Conservation (phyloP, 2,797 vertebrate genomes). For the Parotocinclus haroldoi region DNA sequence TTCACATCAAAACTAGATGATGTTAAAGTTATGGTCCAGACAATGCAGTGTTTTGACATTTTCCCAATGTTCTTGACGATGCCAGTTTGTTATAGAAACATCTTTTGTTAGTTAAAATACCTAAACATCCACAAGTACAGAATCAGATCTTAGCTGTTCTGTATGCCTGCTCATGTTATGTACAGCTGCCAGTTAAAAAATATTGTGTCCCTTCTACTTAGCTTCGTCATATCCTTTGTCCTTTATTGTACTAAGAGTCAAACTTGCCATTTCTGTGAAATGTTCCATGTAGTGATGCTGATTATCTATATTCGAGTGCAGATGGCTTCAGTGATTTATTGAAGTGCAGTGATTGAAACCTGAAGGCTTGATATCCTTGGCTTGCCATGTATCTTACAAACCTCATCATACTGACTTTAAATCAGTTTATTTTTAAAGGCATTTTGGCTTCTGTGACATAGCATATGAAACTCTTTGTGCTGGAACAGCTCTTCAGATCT, state of each 20-base stretch:
- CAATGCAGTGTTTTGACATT: constrained; percentile 5
- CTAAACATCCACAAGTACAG: background rate
- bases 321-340: constrained; percentile 58
- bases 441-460: constrained; percentile 46
- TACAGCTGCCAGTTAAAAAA: constrained; percentile 2
- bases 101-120: background rate
- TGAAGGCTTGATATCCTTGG: constrained; percentile 36
- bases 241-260: constrained; percentile 8
- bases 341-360: constrained; percentile 52
- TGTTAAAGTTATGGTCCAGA: background rate
- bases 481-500: constrained; percentile 37
- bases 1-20: constrained; percentile 9
- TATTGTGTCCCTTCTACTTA: constrained; percentile 20
- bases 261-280: constrained; percentile 1
- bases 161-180: background rate
- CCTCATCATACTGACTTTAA: constrained; percentile 50
- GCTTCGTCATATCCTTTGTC: constrained; percentile 21
- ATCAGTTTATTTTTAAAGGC: constrained; percentile 41
- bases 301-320: constrained; percentile 49
- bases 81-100: constrained; percentile 1
- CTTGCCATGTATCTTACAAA: constrained; percentile 38
- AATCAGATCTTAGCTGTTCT: constrained; percentile 1
- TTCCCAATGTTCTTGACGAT: constrained; percentile 3
- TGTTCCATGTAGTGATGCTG: constrained; percentile 45
- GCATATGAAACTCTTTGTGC: constrained; percentile 48